Conservation (phyloP, 2,113 vertebrate species). For the Regulus satrapa region DNA sequence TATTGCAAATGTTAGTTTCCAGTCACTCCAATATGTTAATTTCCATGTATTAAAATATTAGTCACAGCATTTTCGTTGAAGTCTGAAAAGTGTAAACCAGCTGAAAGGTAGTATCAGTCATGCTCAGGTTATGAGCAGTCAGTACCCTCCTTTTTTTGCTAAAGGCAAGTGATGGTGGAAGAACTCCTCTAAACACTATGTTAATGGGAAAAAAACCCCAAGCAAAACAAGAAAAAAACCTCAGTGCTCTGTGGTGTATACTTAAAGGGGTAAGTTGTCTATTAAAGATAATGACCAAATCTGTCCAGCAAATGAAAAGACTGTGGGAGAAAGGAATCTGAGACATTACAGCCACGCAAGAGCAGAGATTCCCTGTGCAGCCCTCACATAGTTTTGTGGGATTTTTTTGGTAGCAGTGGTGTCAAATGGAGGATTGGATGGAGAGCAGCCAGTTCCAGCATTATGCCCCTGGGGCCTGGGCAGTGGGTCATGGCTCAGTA, state of each 20-base stretch:
- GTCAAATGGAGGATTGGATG: neutral
- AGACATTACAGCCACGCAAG: neutral
- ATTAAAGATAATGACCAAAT: neutral
- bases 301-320: neutral
- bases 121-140: neutral
- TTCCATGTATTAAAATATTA: constrained; percentile 41
- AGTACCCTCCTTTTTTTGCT: neutral
- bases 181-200: neutral
- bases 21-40: constrained; percentile 44
- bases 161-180: neutral
- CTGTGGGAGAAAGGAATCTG: neutral
- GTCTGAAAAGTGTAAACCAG: neutral
- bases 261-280: neutral
- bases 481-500: neutral
- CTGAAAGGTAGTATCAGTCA: constrained; percentile 17
- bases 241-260: neutral
- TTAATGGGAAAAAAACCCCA: neutral
- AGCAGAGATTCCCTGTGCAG: neutral
- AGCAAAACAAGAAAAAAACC: neutral
- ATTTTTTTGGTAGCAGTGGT: neutral
- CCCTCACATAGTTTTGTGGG: neutral
- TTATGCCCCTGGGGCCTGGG: neutral
- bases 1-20: constrained; percentile 10
- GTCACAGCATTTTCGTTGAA: constrained; percentile 27
- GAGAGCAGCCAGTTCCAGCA: neutral